Percentiles rank a stretch among this genome's conserved stretches.
Evolutionary conservation across 2,113 vertebrate species (phyloP).

Genomic region (Ascaphus truei): DNA sequence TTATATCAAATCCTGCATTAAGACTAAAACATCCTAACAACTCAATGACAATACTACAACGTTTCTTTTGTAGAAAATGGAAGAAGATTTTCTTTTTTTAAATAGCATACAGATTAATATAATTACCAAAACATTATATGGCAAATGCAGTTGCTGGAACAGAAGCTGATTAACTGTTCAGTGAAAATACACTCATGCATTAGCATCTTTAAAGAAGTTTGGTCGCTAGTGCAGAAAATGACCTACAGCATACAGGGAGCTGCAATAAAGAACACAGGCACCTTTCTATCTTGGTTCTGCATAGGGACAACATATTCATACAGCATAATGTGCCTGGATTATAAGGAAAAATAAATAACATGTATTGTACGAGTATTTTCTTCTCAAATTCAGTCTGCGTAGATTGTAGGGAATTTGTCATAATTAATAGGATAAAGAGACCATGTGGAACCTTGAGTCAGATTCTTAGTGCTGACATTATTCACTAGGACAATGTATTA

Average conservation of each 20-base stretch:
- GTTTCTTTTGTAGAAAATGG: too few relatives aligned
- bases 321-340: background rate
- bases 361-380: background rate
- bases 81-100: too few relatives aligned
- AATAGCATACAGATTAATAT: background rate
- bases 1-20: too few relatives aligned
- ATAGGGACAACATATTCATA: background rate
- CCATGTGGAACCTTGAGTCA: too few relatives aligned
- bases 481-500: too few relatives aligned
- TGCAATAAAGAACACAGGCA: background rate
- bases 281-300: background rate
- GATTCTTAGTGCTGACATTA: too few relatives aligned
- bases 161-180: background rate
- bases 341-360: background rate
- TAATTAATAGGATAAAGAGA: too few relatives aligned
- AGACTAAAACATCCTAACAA: too few relatives aligned
- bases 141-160: background rate
- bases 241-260: background rate
- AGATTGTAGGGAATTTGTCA: too few relatives aligned
- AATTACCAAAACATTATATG: background rate
- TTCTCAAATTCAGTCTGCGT: too few relatives aligned
- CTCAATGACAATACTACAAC: too few relatives aligned
- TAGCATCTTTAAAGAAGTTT: constrained; percentile 8
- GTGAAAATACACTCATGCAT: constrained; percentile 5
- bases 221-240: constrained; percentile 12